Conservation (phyloP, 2,888 invertebrate genomes). For the Tipula helvola region DNA sequence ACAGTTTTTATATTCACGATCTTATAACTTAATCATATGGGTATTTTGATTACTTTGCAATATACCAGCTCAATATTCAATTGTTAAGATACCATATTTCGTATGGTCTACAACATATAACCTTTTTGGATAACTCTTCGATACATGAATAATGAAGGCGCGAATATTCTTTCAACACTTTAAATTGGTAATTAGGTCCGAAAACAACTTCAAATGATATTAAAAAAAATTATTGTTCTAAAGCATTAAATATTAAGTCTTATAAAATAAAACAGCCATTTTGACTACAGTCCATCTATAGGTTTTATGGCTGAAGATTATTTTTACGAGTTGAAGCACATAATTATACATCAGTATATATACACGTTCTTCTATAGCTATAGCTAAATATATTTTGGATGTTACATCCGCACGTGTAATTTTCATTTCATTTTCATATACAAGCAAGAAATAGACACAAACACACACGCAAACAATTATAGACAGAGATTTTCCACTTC, state of each 20-base stretch:
- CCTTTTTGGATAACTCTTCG: too few species aligned
- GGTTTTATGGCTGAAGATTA: not conserved
- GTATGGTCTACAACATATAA: too few species aligned
- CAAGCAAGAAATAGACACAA: not conserved
- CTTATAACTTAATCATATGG: too few species aligned
- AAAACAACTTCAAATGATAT: not conserved
- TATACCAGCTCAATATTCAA: too few species aligned
- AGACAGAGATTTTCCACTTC: not conserved
- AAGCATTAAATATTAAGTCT: not conserved
- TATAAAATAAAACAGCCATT: not conserved
- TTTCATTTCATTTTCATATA: not conserved
- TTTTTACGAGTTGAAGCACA: not conserved
- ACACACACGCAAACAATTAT: not conserved
- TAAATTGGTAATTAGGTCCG: too few species aligned
- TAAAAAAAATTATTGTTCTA: not conserved
- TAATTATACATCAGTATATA: not conserved
- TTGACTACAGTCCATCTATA: not conserved
- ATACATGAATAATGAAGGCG: too few species aligned
- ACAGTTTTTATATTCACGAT: too few species aligned
- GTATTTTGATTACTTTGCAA: too few species aligned
- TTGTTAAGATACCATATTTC: too few species aligned
- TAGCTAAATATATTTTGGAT: not conserved
- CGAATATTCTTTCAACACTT: too few species aligned
- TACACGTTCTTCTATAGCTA: not conserved
- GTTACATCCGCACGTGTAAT: not conserved